A percentile compares a stretch with the other conserved stretches of the same genome.
Conservation (phyloP, 2,888 invertebrate genomes). For the Xanthia togata region DNA sequence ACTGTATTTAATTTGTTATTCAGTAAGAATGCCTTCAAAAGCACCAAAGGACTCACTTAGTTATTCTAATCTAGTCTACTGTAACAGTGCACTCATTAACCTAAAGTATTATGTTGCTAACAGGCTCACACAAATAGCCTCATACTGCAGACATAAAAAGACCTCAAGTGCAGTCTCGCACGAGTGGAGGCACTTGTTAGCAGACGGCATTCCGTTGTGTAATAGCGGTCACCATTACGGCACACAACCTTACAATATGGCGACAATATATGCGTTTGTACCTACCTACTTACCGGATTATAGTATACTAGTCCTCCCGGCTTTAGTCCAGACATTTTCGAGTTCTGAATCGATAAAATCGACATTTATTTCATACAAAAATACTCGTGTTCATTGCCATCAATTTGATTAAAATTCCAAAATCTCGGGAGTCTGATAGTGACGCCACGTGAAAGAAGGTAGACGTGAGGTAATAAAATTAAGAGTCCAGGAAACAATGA, state of each 20-base stretch:
- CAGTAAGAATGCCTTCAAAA: not conserved
- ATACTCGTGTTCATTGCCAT: not conserved
- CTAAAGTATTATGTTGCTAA: slow-evolving; percentile 33
- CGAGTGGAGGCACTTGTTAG: slow-evolving; percentile 64
- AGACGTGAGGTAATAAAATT: too few relatives aligned
- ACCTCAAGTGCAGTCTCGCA: slow-evolving; percentile 67
- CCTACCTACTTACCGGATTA: not conserved
- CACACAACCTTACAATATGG: slow-evolving; percentile 18
- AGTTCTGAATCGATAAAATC: not conserved
- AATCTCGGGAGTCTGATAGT: not conserved
- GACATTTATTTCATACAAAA: slow-evolving; percentile 2
- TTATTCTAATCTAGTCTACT: not conserved
- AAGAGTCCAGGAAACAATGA: too few relatives aligned
- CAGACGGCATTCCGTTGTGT: slow-evolving; percentile 64
- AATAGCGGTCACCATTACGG: slow-evolving; percentile 61
- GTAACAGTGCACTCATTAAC: slow-evolving; percentile 35
- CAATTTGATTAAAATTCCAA: not conserved
- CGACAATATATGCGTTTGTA: not conserved
- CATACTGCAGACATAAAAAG: slow-evolving; percentile 65
- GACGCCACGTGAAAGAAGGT: not conserved
- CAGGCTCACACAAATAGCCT: slow-evolving; percentile 50
- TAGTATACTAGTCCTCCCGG: not conserved
- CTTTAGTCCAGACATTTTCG: not conserved
- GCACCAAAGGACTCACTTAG: not conserved
- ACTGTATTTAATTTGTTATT: not conserved